phyloP scores from a whole-genome alignment of 2,113 vertebrate species.

The Narcine bancroftii region DNA sequence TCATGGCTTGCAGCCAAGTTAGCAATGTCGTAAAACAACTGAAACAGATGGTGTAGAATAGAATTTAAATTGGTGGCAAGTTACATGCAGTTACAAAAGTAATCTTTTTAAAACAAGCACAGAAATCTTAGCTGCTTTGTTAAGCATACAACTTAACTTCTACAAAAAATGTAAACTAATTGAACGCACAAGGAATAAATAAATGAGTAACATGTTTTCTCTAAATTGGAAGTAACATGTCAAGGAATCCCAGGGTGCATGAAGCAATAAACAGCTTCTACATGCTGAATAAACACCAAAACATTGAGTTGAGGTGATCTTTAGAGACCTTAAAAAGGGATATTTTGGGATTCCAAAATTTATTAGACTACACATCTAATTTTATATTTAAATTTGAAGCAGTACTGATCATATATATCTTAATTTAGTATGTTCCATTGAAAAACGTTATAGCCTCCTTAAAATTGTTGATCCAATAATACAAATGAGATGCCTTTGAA shows the following conservation, averaged over 20 bases:
- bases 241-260: not conserved
- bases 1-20: not conserved
- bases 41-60: slow-evolving; percentile 29
- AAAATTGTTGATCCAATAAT: not conserved
- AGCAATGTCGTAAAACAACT: not conserved
- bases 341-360: not conserved
- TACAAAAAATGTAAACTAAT: not conserved
- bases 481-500: not conserved
- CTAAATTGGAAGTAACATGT: not conserved
- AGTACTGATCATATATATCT: not conserved
- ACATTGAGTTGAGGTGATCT: not conserved
- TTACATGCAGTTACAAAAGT: not conserved
- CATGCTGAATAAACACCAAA: slow-evolving; percentile 15
- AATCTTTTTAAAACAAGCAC: slow-evolving; percentile 17
- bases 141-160: no score
- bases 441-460: not conserved
- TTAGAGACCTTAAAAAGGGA: not conserved
- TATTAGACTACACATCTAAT: not conserved
- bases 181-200: not conserved
- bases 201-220: not conserved
- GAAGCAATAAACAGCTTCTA: slow-evolving; percentile 1
- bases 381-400: not conserved
- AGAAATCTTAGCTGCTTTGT: no score
- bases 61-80: slow-evolving; percentile 15
- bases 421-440: not conserved